Evolutionary conservation across 2,113 vertebrate genomes (phyloP).

Genomic region (Gasterosteus nipponicus): DNA sequence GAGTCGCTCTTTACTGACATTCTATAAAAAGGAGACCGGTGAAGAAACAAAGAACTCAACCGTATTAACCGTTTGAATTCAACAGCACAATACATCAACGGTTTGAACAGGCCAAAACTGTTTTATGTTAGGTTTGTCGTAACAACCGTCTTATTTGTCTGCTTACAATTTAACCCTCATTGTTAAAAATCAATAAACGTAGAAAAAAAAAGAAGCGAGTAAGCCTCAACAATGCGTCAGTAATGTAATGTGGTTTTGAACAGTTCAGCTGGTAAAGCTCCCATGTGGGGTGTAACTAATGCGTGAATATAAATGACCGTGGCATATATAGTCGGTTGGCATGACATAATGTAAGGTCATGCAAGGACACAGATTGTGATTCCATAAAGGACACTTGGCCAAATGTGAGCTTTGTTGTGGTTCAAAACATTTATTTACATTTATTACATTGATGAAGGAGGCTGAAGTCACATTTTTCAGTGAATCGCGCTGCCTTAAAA

Average conservation of each 20-base stretch:
- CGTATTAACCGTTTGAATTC: not conserved
- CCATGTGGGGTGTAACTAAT: not conserved
- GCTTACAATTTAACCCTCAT: not conserved
- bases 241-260: not conserved
- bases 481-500: not conserved
- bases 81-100: not conserved
- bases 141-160: not conserved
- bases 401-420: not conserved
- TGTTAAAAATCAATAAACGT: not conserved
- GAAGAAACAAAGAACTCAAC: not conserved
- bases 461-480: conserved; percentile 1
- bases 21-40: not conserved
- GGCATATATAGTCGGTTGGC: too few relatives aligned
- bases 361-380: not conserved
- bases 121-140: not conserved
- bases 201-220: not conserved
- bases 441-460: conserved; percentile 4
- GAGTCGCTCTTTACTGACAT: not conserved
- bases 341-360: not conserved
- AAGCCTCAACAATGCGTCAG: not conserved
- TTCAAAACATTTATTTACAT: conserved; percentile 14
- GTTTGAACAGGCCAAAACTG: not conserved
- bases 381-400: not conserved
- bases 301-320: too few relatives aligned
- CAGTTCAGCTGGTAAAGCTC: not conserved